Conservation (phyloP, 2,888 invertebrate species). For the Matsumyia berberina region DNA sequence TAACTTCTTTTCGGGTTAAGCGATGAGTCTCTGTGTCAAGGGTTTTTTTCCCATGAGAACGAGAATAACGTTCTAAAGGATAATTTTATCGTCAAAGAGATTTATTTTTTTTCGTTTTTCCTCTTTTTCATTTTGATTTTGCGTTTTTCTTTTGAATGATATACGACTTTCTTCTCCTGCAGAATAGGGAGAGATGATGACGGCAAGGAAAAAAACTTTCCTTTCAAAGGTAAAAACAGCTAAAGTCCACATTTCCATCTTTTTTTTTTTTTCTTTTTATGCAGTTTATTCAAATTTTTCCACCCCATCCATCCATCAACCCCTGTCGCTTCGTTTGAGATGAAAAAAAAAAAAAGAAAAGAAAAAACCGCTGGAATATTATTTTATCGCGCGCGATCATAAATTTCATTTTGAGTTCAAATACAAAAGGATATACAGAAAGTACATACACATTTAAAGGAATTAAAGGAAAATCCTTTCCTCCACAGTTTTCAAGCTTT, state of each 20-base stretch:
- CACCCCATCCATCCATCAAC: not conserved
- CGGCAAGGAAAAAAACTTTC: slow-evolving; percentile 19
- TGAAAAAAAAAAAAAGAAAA: not conserved
- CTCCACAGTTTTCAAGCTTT: slow-evolving; percentile 18
- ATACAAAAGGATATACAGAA: slow-evolving; percentile 45
- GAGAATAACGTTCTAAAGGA: slow-evolving; percentile 20
- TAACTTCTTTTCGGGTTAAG: slow-evolving; percentile 8
- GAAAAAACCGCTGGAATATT: slow-evolving; percentile 40
- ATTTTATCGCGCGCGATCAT: slow-evolving; percentile 59
- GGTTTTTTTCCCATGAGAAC: slow-evolving; percentile 42
- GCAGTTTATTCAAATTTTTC: slow-evolving; percentile 42
- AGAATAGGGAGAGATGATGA: slow-evolving; percentile 9
- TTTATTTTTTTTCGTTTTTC: slow-evolving; percentile 6
- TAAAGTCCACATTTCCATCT: slow-evolving; percentile 23
- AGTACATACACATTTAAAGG: slow-evolving; percentile 7
- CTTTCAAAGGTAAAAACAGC: slow-evolving; percentile 28
- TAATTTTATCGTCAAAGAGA: slow-evolving; percentile 47
- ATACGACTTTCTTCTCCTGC: slow-evolving; percentile 45
- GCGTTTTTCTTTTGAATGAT: slow-evolving; percentile 37
- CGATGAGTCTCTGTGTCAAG: slow-evolving; percentile 55
- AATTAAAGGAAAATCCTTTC: slow-evolving; percentile 45
- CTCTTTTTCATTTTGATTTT: not conserved
- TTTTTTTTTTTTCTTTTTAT: slow-evolving; percentile 7
- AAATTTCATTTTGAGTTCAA: slow-evolving; percentile 69
- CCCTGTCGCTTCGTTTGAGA: slow-evolving; percentile 35